Percentiles rank a stretch among this genome's conserved stretches.
phyloP scores from a whole-genome alignment of 2,888 invertebrate species.

The Elegia similella region DNA sequence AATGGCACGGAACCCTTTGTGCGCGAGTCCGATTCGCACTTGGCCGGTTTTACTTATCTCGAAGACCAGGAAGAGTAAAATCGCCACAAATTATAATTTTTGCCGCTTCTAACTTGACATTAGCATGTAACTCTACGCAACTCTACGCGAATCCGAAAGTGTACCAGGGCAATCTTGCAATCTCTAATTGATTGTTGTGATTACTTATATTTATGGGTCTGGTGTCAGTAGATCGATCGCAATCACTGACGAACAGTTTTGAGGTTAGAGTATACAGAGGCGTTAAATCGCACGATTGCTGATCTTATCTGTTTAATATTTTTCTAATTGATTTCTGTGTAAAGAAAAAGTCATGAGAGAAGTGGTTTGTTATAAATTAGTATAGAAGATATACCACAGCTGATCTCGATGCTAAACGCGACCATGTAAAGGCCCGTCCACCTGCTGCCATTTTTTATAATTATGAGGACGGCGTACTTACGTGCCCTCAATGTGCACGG shows the following conservation, averaged over 20 bases:
- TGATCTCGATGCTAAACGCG: too few relatives aligned
- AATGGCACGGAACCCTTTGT: too few relatives aligned
- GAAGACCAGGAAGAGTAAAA: too few relatives aligned
- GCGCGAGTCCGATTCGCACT: too few relatives aligned
- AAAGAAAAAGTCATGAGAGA: too few relatives aligned
- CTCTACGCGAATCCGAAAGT: slow-evolving; percentile 47
- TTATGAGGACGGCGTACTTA: too few relatives aligned
- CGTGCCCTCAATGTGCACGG: too few relatives aligned
- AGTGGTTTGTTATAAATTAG: too few relatives aligned
- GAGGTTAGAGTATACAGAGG: slow-evolving; percentile 13
- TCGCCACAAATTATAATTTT: not conserved
- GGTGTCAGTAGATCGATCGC: slow-evolving; percentile 35
- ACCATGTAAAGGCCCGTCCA: too few relatives aligned
- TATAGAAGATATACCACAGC: too few relatives aligned
- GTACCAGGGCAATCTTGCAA: slow-evolving; percentile 54
- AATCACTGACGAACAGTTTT: slow-evolving; percentile 22
- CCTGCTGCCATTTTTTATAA: too few relatives aligned
- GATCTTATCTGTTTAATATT: slow-evolving; percentile 1
- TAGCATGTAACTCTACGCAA: slow-evolving; percentile 35
- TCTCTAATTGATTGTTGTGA: slow-evolving; percentile 68
- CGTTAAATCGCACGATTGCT: slow-evolving; percentile 16
- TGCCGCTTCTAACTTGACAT: slow-evolving; percentile 16
- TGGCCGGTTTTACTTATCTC: too few relatives aligned
- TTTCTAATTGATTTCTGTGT: not conserved
- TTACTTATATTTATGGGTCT: slow-evolving; percentile 57